phyloP scores from a whole-genome alignment of 2,113 vertebrate species.

The Tragelaphus scriptus region DNA sequence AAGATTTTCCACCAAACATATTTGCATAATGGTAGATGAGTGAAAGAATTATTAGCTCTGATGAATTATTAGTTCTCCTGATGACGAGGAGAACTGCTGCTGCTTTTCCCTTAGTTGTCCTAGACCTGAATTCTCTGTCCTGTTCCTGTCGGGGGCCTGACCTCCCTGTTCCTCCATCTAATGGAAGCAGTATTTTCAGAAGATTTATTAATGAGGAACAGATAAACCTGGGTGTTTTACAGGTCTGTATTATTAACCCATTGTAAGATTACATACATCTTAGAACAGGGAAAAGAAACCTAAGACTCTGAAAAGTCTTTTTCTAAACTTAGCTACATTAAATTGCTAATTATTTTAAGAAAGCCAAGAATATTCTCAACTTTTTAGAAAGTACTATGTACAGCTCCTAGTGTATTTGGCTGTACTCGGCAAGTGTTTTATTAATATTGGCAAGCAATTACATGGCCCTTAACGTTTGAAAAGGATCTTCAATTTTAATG shows the following conservation, averaged over 20 bases:
- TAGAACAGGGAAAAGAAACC: not conserved
- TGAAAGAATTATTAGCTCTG: not conserved
- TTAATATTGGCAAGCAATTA: slow-evolving; percentile 1
- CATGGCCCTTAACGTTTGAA: slow-evolving; percentile 19
- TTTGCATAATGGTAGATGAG: not conserved
- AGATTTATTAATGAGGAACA: not conserved
- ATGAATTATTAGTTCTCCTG: not conserved
- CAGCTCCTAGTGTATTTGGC: not conserved
- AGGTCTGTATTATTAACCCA: not conserved
- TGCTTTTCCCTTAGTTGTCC: not conserved
- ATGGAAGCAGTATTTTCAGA: not conserved
- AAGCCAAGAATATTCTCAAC: not conserved
- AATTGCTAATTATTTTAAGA: slow-evolving; percentile 16
- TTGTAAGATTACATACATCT: not conserved
- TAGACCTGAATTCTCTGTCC: not conserved
- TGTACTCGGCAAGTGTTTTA: not conserved
- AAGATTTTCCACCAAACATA: not conserved
- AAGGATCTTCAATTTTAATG: slow-evolving; percentile 19
- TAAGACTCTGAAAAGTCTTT: not conserved
- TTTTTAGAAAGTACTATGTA: not conserved
- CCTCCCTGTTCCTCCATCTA: not conserved
- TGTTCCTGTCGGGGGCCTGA: not conserved
- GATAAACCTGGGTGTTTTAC: not conserved
- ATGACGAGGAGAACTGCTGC: not conserved
- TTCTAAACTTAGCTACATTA: not conserved